Evolutionary conservation across 2,888 invertebrate species (phyloP), one percentile per base, ranked within the genome.

Genomic region (Thymelicus sylvestris): DNA sequence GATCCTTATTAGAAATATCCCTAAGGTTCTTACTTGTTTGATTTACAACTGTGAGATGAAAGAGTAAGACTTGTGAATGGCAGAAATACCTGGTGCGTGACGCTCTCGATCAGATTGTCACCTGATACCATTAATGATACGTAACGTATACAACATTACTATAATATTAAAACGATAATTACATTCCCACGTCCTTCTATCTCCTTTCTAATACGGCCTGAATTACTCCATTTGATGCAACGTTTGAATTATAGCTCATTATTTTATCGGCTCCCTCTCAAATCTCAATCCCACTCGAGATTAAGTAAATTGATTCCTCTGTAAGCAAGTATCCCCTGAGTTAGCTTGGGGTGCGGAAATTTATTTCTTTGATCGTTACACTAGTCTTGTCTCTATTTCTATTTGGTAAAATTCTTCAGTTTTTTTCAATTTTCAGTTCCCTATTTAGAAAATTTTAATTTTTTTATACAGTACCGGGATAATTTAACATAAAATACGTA

Each of bases 181-280:
- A 75, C 75, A 72, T 80, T 80, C 79, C 77, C 79, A 79, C 74
- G 87, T 83, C 86, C 86, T 88, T 87, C 86, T 72, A 74, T 78
- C 79, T 81, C 85, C 86, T 85, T 84, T 87, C 86, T 81, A 84
- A 80, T 77, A 70, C 76, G 79, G 73, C 77, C 80, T 80, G 76
- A 78, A 79, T 80, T 78, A 78, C 75, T 75, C 75, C 67, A 74
- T 75, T 76, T 73, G 72, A 77, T 70, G 74, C 74, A 77, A 79
- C 73, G 71, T 73, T 73, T 74, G 71, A 73, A 73, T 71, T 66
- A 71, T 60, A 52, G 39, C 65, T 70, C 65, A 70, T 65, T 70
- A 70, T 65, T 65, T 50, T 65, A 70, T 69, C 59, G 41, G 64
- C 69, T 64, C 69, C 59, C 59, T 64, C 38, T 57, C 38, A n/a